These are phyloP conservation scores for Drosophila sucinea DNA, from an alignment of 1,140 invertebrate species.

Conservation along the genomic window DNA sequence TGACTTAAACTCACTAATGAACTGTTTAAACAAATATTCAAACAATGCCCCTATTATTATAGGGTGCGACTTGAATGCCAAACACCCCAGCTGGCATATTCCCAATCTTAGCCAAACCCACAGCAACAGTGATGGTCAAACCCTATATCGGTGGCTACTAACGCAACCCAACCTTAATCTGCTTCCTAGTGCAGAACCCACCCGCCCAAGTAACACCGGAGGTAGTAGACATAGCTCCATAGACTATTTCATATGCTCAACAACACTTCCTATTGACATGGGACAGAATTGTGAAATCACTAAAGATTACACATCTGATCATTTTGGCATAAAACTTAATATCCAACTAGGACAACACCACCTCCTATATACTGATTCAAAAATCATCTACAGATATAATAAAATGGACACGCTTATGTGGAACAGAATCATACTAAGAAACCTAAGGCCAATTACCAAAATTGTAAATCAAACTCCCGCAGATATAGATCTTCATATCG, in stretches of 20 bases:
- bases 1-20: constrained; percentile 2
- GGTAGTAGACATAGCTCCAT: constrained; percentile 6
- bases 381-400: neutral
- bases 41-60: constrained; percentile 1
- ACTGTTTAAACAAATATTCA: neutral
- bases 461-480: neutral
- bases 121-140: neutral
- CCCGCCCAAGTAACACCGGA: neutral
- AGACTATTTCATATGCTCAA: constrained; percentile 20
- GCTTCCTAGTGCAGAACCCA: constrained; percentile 1
- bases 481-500: constrained; percentile 4
- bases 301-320: constrained; percentile 20
- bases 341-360: neutral
- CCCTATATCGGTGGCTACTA: neutral
- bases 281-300: neutral
- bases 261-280: neutral
- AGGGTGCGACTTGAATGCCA: constrained; percentile 24
- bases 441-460: neutral
- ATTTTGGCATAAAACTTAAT: constrained; percentile 13
- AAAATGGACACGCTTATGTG: constrained; percentile 9
- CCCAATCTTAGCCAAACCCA: neutral
- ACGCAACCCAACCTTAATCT: neutral
- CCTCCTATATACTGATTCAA: neutral
- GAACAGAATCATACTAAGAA: neutral
- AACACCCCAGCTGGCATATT: constrained; percentile 19